A percentile compares a stretch with the other conserved stretches of the same genome.
Evolutionary conservation across 2,888 invertebrate genomes (phyloP).

Genomic region (Latrodectus hesperus): DNA sequence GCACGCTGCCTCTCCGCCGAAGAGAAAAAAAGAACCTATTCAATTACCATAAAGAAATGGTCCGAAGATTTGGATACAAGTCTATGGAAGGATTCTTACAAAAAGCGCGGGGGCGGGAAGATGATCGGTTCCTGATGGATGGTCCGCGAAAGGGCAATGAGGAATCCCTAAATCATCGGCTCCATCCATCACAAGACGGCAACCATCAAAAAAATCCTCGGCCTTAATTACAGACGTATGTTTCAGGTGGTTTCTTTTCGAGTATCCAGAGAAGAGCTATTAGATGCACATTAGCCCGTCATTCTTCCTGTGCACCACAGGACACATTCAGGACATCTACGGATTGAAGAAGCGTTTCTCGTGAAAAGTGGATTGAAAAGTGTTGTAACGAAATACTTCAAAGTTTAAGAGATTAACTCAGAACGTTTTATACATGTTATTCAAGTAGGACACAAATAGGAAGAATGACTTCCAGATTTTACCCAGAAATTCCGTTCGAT

Average conservation of each 20-base stretch:
- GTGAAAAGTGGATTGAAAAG: too few species aligned
- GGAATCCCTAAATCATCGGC: conserved; percentile 30
- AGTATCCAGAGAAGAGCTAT: too few species aligned
- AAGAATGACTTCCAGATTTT: too few species aligned
- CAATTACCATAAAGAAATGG: conserved; percentile 15
- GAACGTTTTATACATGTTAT: too few species aligned
- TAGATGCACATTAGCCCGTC: too few species aligned
- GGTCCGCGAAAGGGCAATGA: conserved; percentile 4
- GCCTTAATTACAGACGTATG: conserved; percentile 42
- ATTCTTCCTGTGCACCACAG: too few species aligned
- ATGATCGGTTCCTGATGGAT: conserved; percentile 33
- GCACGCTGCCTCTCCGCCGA: not conserved
- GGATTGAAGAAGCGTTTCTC: too few species aligned
- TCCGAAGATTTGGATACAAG: conserved; percentile 25
- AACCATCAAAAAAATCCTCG: not conserved
- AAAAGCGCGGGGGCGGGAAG: conserved; percentile 27
- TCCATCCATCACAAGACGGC: conserved; percentile 18
- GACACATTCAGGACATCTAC: too few species aligned
- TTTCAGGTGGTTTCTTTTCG: conserved; percentile 5
- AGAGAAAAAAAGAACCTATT: not conserved
- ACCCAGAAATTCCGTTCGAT: too few species aligned
- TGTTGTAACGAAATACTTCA: too few species aligned
- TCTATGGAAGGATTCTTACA: conserved; percentile 15
- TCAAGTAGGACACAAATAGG: too few species aligned
- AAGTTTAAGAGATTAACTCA: too few species aligned